These are phyloP conservation scores for Nebria ingens DNA, from an alignment of 1,140 invertebrate species.

Conservation along the genomic window DNA sequence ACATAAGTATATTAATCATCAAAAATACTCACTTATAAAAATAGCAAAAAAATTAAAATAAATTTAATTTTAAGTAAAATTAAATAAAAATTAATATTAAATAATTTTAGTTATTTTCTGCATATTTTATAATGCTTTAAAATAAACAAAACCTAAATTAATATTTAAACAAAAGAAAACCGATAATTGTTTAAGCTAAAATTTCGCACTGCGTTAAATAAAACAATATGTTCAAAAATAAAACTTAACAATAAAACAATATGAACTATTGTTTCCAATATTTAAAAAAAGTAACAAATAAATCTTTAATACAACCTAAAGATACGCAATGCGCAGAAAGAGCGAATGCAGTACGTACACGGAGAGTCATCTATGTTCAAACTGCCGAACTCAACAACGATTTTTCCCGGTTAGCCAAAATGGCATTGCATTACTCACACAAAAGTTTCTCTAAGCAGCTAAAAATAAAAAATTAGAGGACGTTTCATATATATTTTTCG, in stretches of 20 bases:
- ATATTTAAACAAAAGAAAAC: background rate
- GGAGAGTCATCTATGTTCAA: background rate
- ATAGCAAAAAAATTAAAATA: background rate
- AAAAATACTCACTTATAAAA: background rate
- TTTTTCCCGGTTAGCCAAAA: background rate
- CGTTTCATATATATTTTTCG: too few species aligned
- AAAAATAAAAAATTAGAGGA: too few species aligned
- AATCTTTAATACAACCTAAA: too few species aligned
- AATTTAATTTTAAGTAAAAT: background rate
- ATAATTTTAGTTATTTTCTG: background rate
- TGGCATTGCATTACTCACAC: too few species aligned
- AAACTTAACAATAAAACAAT: background rate
- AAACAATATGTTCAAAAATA: background rate
- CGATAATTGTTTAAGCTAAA: background rate
- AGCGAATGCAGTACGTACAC: background rate
- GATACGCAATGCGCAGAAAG: background rate
- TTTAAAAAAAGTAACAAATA: background rate
- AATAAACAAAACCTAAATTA: background rate
- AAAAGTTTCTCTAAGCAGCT: too few species aligned
- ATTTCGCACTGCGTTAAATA: too few species aligned
- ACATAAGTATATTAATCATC: background rate
- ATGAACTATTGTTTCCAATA: background rate
- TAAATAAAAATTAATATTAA: background rate
- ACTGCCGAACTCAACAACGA: background rate
- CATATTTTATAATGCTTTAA: background rate